phyloP scores from a whole-genome alignment of 2,888 invertebrate species.

The Rhogogaster chlorosoma region DNA sequence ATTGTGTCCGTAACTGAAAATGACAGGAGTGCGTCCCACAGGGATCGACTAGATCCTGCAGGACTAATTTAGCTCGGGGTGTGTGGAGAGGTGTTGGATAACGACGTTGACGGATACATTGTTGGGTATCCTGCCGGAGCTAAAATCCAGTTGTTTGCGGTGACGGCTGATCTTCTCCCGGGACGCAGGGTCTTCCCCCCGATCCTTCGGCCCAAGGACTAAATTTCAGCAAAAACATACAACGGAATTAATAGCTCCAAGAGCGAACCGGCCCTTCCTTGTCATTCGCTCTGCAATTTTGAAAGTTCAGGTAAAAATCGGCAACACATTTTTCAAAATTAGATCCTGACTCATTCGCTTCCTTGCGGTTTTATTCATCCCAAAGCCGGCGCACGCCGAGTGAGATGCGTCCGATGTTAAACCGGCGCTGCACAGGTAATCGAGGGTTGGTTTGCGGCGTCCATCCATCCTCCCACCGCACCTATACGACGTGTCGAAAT shows the following conservation, averaged over 20 bases:
- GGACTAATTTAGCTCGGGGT: constrained; percentile 72
- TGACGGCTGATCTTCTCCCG: constrained; percentile 37
- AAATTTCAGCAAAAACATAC: neutral
- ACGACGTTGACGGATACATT: constrained; percentile 74
- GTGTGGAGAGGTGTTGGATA: constrained; percentile 55
- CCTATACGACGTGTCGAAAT: constrained; percentile 3
- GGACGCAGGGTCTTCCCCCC: constrained; percentile 50
- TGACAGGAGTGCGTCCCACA: constrained; percentile 70
- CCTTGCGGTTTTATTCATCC: neutral
- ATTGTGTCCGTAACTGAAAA: constrained; percentile 67
- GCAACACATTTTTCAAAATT: neutral
- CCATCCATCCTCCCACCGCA: constrained; percentile 15
- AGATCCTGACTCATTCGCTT: neutral
- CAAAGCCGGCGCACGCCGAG: neutral
- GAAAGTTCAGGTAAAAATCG: neutral
- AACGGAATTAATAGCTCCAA: neutral
- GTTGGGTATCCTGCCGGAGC: constrained; percentile 67
- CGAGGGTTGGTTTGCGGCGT: constrained; percentile 19
- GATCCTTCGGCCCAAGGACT: constrained; percentile 30
- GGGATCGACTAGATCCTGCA: constrained; percentile 69
- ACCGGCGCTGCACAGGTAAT: constrained; percentile 10
- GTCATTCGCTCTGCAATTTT: neutral
- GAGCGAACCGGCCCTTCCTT: neutral
- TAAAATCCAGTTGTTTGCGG: constrained; percentile 74
- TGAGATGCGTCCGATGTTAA: neutral